These are phyloP conservation scores for Heterodera carotae DNA, from an alignment of 1,140 invertebrate species.

Conservation along the genomic window DNA sequence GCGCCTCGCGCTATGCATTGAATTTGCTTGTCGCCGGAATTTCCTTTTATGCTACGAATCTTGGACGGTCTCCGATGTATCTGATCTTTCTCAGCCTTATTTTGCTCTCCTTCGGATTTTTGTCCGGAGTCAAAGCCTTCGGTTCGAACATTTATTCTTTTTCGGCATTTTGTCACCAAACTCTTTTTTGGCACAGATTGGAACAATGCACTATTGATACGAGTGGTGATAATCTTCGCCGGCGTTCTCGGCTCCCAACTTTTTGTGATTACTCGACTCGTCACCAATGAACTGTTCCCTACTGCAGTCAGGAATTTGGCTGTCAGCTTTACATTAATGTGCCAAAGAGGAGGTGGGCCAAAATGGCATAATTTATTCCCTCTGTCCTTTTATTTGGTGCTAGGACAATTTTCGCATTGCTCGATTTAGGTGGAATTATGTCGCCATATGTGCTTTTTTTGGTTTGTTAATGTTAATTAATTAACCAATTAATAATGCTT, in stretches of 20 bases:
- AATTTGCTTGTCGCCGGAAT: constrained; percentile 49
- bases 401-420: not conserved
- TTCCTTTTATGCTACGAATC: constrained; percentile 38
- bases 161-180: constrained; percentile 8
- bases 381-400: not conserved
- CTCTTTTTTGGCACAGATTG: constrained; percentile 15
- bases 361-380: too few species aligned
- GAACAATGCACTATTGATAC: constrained; percentile 32
- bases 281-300: constrained; percentile 51
- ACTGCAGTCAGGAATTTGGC: constrained; percentile 50
- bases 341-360: constrained; percentile 32
- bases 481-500: not conserved
- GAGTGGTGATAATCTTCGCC: constrained; percentile 39
- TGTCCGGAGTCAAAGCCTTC: constrained; percentile 38
- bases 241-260: constrained; percentile 52
- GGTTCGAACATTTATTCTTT: too few species aligned
- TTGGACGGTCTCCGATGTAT: constrained; percentile 41
- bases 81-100: constrained; percentile 34
- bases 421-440: constrained; percentile 38
- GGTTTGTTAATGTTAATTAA: constrained; percentile 34
- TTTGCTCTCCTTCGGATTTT: constrained; percentile 38
- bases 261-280: constrained; percentile 47
- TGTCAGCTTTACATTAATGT: constrained; percentile 48
- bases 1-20: constrained; percentile 51
- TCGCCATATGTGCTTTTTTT: constrained; percentile 52